Evolutionary conservation across 2,888 invertebrate genomes (phyloP).

Genomic region (Pammene aurita): DNA sequence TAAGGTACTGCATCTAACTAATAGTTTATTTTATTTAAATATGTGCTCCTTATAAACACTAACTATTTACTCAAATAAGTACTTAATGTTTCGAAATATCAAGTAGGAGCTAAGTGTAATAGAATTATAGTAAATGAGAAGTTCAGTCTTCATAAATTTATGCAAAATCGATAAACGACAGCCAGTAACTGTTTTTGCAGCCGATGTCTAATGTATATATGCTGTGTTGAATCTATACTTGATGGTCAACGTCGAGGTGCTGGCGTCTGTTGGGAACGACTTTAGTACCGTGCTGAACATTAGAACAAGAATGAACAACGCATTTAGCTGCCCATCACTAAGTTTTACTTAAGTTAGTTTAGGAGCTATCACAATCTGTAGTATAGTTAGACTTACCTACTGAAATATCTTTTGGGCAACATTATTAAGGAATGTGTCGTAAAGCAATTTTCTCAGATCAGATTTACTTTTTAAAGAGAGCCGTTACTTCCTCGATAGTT

Average conservation of each 20-base stretch:
- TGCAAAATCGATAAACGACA: conserved; percentile 54
- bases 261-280: background rate
- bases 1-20: conserved; percentile 13
- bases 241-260: background rate
- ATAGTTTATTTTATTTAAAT: conserved; percentile 15
- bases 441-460: conserved; percentile 45
- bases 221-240: background rate
- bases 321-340: conserved; percentile 20
- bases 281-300: background rate
- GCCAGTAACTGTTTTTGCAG: conserved; percentile 26
- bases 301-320: background rate
- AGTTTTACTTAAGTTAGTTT: conserved; percentile 47
- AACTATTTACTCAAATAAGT: conserved; percentile 61
- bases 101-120: conserved; percentile 51
- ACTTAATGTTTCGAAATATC: conserved; percentile 62
- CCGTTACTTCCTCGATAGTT: conserved; percentile 78
- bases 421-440: conserved; percentile 59
- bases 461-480: conserved; percentile 73
- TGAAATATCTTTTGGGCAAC: conserved; percentile 52
- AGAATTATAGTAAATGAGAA: conserved; percentile 53
- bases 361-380: conserved; percentile 61
- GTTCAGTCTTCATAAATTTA: conserved; percentile 71
- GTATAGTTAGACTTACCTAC: conserved; percentile 64
- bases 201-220: background rate
- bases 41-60: conserved; percentile 33